Conservation (phyloP, 1,140 invertebrate genomes). For the Cephus cinctus region DNA sequence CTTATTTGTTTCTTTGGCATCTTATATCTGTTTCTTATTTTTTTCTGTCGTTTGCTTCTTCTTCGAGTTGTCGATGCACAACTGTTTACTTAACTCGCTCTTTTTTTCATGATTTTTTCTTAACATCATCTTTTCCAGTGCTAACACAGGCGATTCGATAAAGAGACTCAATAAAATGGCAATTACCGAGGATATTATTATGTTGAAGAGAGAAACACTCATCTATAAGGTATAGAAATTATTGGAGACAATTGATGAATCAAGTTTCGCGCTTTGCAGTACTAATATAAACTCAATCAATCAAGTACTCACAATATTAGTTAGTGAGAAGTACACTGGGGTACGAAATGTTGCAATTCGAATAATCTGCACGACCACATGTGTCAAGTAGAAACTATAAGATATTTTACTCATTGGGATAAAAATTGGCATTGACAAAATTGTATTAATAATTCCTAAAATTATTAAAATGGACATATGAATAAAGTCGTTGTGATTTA, state of each 20-base stretch:
- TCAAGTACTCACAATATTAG: constrained; percentile 4
- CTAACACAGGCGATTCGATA: constrained; percentile 15
- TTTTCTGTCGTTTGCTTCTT: no score
- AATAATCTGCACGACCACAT: constrained; percentile 31
- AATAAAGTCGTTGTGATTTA: no score
- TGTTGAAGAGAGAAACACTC: background rate
- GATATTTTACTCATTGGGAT: constrained; percentile 59
- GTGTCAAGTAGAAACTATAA: constrained; percentile 62
- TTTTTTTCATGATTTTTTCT: no score
- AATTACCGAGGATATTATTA: background rate
- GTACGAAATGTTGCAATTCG: constrained; percentile 3
- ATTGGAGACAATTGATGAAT: no score
- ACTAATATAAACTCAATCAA: background rate
- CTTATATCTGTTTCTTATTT: no score
- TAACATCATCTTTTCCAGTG: constrained; percentile 17
- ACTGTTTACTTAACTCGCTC: no score
- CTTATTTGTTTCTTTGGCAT: no score
- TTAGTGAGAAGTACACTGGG: constrained; percentile 12
- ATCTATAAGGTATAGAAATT: no score
- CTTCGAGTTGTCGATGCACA: no score
- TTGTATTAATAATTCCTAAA: constrained; percentile 54
- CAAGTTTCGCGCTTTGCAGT: no score
- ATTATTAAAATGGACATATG: constrained; percentile 12
- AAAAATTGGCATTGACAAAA: constrained; percentile 59
- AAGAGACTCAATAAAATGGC: constrained; percentile 9